Percentiles rank a stretch among this genome's conserved stretches.
These are phyloP conservation scores for Ichneumon xanthorius DNA, from an alignment of 2,888 invertebrate genomes.

Conservation along the genomic window DNA sequence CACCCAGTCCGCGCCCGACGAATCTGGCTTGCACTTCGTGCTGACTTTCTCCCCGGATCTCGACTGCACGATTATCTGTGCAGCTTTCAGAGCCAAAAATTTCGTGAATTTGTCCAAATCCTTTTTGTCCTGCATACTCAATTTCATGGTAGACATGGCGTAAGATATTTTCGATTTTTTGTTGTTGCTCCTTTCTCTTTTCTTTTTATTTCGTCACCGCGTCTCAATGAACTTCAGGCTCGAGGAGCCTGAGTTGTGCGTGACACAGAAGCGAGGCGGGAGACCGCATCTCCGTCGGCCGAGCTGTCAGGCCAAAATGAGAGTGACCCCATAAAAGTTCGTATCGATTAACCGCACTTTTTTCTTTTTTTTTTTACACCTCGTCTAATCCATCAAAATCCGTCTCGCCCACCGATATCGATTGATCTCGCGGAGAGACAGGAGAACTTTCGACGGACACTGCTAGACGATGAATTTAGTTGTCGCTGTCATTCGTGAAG, in stretches of 20 bases:
- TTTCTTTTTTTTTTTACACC: background rate
- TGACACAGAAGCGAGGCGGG: slow-evolving; percentile 20
- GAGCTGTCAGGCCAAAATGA: background rate
- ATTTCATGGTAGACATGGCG: slow-evolving; percentile 83
- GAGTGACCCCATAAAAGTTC: slow-evolving; percentile 28
- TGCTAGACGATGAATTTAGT: background rate
- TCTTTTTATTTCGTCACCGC: background rate
- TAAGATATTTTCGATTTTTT: slow-evolving; percentile 12
- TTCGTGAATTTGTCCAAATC: slow-evolving; percentile 96
- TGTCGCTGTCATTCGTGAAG: background rate
- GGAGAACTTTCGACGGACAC: background rate
- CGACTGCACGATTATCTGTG: slow-evolving; percentile 97
- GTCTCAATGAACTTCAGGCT: slow-evolving; percentile 26
- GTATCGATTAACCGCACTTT: slow-evolving; percentile 43
- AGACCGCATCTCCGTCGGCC: slow-evolving; percentile 3
- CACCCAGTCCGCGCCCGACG: slow-evolving; percentile 94
- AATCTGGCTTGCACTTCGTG: slow-evolving; percentile 91
- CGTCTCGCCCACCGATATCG: background rate
- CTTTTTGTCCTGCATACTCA: slow-evolving; percentile 88
- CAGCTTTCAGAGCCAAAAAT: slow-evolving; percentile 94
- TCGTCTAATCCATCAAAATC: background rate
- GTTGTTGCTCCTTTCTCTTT: background rate
- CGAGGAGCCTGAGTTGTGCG: background rate
- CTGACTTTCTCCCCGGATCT: slow-evolving; percentile 94
- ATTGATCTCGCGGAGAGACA: background rate